These are phyloP conservation scores for Chrysina gloriosa DNA, from an alignment of 2,888 invertebrate species.

Conservation along the genomic window DNA sequence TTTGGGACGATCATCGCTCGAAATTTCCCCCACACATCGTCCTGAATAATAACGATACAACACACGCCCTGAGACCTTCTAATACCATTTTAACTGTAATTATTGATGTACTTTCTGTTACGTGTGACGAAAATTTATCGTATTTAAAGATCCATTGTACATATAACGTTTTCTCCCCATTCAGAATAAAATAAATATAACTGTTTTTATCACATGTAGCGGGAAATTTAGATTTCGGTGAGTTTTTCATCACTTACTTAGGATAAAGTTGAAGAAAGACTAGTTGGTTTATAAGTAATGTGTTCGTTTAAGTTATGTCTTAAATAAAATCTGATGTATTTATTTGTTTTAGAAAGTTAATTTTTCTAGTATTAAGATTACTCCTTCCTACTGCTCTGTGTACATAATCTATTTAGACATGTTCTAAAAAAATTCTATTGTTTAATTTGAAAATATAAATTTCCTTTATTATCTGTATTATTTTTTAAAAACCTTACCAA, in stretches of 20 bases:
- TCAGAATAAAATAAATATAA: slow-evolving; percentile 8
- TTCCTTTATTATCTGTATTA: no score
- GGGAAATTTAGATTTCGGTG: slow-evolving; percentile 47
- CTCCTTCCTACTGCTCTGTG: slow-evolving; percentile 2
- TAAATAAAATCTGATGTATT: slow-evolving; percentile 49
- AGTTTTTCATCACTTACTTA: slow-evolving; percentile 48
- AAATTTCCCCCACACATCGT: neutral
- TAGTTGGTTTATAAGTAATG: slow-evolving; percentile 47
- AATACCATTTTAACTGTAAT: neutral
- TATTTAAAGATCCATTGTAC: slow-evolving; percentile 1
- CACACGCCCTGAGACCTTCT: neutral
- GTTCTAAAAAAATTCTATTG: slow-evolving; percentile 16
- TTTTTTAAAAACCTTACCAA: no score
- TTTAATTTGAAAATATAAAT: slow-evolving; percentile 33
- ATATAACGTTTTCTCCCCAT: neutral
- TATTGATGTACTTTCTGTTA: slow-evolving; percentile 47
- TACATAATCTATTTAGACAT: slow-evolving; percentile 26
- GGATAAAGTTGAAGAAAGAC: slow-evolving; percentile 44
- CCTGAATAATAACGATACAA: neutral
- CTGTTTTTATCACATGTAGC: slow-evolving; percentile 48
- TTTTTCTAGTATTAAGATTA: slow-evolving; percentile 9
- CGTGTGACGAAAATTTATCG: slow-evolving; percentile 44
- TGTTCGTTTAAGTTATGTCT: slow-evolving; percentile 48
- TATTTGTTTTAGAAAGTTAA: slow-evolving; percentile 46
- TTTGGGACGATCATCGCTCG: slow-evolving; percentile 25